Evolutionary conservation across 1,140 invertebrate species (phyloP), one percentile per base, ranked within the genome.

Genomic region (Bacillus rossius): DNA sequence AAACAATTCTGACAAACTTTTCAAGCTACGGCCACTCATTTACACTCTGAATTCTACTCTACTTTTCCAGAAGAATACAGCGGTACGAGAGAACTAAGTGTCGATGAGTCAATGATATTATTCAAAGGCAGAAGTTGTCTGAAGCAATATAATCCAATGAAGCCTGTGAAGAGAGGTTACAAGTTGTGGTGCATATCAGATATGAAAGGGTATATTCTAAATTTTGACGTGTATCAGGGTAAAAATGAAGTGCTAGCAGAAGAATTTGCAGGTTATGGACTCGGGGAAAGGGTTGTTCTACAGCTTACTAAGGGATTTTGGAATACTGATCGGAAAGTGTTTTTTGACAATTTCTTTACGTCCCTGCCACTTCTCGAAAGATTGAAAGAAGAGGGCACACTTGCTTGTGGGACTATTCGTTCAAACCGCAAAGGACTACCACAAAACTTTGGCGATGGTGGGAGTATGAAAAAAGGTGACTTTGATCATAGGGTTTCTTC

Each of bases 181-280:
- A 63, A 63, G 49, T 22, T 57, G 3, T 63, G 59, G 59, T 55
- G 48, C 23, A 50, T 57, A 23, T 53, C 41, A 22, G 61, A 61
- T 29, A 37, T 47, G 37, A 22, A 52, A 40, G 61, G 57, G n/a
- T 64, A 50, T 43, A 59, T 60, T 26, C 23, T 43, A 42, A 40
- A 57, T 13, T 64, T 62, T 61, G 22, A 55, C 25, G 48, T 62
- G 10, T 62, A 64, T 37, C 45, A 55, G 48, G 63, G 61, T 16
- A 64, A 61, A 55, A 54, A 60, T 57, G 57, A 62, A 17, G 42
- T 13, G 8, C 16, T 56, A 20, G 45, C 42, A 59, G 10, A 54
- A 45, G 47, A 50, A 50, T 50, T 50, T 50, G 17, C 8, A 7
- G 5, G 47, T 20, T 50, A 20, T 50, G 17, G 22, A 40, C 34